phyloP scores from a whole-genome alignment of 2,888 invertebrate genomes.

The Drosophila ustulata region DNA sequence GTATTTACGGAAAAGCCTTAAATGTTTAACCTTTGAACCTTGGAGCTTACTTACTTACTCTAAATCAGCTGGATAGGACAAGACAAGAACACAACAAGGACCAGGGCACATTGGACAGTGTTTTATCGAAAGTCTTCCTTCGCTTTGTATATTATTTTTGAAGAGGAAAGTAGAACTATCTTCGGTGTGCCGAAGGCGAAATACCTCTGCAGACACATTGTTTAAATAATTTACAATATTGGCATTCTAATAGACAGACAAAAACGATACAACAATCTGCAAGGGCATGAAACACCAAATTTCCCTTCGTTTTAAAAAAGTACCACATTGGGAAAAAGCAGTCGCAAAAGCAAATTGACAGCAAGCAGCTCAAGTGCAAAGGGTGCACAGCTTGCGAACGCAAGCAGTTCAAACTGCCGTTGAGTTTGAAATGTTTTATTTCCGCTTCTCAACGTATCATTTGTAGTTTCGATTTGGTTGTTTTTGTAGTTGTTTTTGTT shows the following conservation, averaged over 20 bases:
- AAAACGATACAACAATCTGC: background rate
- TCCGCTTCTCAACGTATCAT: conserved; percentile 10
- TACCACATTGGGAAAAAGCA: conserved; percentile 9
- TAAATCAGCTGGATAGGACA: conserved; percentile 54
- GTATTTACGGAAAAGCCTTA: conserved; percentile 25
- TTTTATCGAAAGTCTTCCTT: conserved; percentile 33
- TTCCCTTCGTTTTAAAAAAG: conserved; percentile 12
- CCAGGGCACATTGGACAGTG: conserved; percentile 36
- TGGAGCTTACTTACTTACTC: conserved; percentile 58
- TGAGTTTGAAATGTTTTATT: background rate
- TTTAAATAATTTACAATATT: background rate
- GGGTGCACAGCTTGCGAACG: conserved; percentile 13
- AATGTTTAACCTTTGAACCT: conserved; percentile 35
- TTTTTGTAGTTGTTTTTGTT: conserved; percentile 42
- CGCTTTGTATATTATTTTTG: background rate
- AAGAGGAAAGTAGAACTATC: background rate
- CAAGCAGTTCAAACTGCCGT: conserved; percentile 18
- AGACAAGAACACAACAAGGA: conserved; percentile 48
- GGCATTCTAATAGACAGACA: background rate
- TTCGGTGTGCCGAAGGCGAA: conserved; percentile 7
- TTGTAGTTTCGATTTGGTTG: conserved; percentile 35
- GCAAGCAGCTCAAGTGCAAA: conserved; percentile 21
- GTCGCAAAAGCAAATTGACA: background rate
- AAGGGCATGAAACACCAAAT: background rate
- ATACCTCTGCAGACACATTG: conserved; percentile 9